Evolutionary conservation across 2,888 invertebrate genomes (phyloP).

Genomic region (Chalcosyrphus nemorum): DNA sequence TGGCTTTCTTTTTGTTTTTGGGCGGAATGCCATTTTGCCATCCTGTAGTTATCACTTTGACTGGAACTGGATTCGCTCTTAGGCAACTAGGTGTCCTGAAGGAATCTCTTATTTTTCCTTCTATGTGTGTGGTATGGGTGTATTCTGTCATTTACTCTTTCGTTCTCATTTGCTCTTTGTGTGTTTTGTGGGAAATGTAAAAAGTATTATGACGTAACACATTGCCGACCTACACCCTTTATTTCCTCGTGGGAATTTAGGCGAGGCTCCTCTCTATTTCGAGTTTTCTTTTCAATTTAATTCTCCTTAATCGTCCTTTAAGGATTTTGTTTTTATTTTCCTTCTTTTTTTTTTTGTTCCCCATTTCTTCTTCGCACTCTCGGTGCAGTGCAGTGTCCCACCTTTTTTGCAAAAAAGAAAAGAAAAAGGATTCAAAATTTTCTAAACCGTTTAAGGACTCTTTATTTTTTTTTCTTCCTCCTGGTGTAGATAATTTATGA

Average conservation of each 20-base stretch:
- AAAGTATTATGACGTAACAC: conserved; percentile 66
- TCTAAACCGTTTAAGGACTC: conserved; percentile 52
- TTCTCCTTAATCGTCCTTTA: conserved; percentile 56
- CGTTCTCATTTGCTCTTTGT: neutral
- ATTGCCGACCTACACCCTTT: conserved; percentile 68
- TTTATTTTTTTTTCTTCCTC: conserved; percentile 1
- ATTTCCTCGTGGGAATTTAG: conserved; percentile 64
- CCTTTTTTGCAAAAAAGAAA: neutral
- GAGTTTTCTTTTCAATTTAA: conserved; percentile 52
- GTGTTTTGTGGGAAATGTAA: conserved; percentile 43
- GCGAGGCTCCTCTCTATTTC: conserved; percentile 59
- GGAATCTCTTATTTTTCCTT: neutral
- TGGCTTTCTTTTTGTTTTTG: neutral
- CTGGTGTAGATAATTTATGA: conserved; percentile 62
- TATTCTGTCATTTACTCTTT: too few relatives aligned
- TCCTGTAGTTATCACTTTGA: neutral
- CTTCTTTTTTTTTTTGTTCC: neutral
- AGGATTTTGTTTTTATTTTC: conserved; percentile 18
- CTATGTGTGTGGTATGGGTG: neutral
- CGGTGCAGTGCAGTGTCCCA: conserved; percentile 27
- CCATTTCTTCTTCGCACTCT: conserved; percentile 16
- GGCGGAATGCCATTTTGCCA: neutral
- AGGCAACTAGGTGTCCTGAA: neutral
- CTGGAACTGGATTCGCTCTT: conserved; percentile 14
- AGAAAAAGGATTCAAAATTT: conserved; percentile 33